phyloP scores from a whole-genome alignment of 2,797 vertebrate genomes.

The Sebastes flavidus region DNA sequence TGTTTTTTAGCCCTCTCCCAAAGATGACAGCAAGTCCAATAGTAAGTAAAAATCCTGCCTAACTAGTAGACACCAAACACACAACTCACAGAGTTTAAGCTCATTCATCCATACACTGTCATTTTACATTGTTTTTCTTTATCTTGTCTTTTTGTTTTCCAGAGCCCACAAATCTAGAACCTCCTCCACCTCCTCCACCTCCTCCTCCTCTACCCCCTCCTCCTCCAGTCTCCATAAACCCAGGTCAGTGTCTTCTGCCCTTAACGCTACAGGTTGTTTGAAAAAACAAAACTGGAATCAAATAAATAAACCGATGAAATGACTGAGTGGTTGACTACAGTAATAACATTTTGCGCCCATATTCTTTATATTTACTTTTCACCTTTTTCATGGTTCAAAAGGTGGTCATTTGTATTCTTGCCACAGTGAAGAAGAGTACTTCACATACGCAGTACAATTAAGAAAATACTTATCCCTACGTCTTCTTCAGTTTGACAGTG shows the following conservation, averaged over 20 bases:
- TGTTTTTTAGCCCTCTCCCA: constrained; percentile 85
- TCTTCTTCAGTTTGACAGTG: too few relatives aligned
- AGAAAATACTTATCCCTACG: background rate
- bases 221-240: constrained; percentile 85
- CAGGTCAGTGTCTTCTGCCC: constrained; percentile 77
- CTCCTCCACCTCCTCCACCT: constrained; percentile 86
- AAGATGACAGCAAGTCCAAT: constrained; percentile 88
- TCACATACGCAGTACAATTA: background rate
- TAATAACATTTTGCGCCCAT: background rate
- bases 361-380: background rate
- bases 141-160: constrained; percentile 6
- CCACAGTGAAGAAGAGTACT: background rate
- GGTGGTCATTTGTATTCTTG: background rate
- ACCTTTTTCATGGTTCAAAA: background rate
- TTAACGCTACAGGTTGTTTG: background rate
- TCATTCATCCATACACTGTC: background rate
- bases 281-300: background rate
- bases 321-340: background rate
- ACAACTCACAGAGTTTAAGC: background rate
- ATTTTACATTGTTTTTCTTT: background rate
- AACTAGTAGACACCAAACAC: background rate
- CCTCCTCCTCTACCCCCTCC: constrained; percentile 82
- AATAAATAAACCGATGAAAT: background rate
- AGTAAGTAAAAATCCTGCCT: constrained; percentile 68
- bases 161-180: constrained; percentile 87